Evolutionary conservation across 2,113 vertebrate species (phyloP).

Genomic region (Myanophis thanlyinensis): DNA sequence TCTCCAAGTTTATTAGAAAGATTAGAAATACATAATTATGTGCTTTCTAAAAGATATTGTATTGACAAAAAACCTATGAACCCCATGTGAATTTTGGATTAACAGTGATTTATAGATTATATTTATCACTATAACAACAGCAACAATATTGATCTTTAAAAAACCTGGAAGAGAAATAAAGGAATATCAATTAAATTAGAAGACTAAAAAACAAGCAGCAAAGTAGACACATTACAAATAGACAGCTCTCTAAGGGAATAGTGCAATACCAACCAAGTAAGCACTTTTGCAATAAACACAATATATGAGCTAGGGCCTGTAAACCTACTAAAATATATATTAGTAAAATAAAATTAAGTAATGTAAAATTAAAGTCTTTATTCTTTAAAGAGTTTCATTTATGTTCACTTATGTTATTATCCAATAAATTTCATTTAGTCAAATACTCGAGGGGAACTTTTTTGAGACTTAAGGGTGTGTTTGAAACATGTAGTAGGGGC

Average conservation of each 20-base stretch:
- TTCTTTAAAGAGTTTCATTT: neutral
- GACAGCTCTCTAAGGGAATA: neutral
- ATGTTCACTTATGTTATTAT: neutral
- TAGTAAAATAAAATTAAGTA: neutral
- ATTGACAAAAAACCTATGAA: neutral
- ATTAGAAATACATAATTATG: neutral
- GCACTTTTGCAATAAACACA: neutral
- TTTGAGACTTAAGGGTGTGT: neutral
- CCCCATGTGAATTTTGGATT: neutral
- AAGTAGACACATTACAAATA: neutral
- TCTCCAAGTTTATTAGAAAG: neutral
- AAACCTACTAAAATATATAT: neutral
- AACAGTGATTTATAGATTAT: neutral
- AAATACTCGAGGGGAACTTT: neutral
- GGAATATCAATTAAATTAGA: neutral
- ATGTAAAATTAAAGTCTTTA: neutral
- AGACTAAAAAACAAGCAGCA: neutral
- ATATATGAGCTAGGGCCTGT: neutral
- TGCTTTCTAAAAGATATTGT: neutral
- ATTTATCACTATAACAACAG: neutral
- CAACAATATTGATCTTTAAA: neutral
- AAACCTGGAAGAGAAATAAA: neutral
- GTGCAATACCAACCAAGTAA: neutral
- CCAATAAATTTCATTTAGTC: neutral
- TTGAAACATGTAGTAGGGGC: neutral